Conservation (phyloP, 2,888 invertebrate species). For the Oxyteleia sp. region DNA sequence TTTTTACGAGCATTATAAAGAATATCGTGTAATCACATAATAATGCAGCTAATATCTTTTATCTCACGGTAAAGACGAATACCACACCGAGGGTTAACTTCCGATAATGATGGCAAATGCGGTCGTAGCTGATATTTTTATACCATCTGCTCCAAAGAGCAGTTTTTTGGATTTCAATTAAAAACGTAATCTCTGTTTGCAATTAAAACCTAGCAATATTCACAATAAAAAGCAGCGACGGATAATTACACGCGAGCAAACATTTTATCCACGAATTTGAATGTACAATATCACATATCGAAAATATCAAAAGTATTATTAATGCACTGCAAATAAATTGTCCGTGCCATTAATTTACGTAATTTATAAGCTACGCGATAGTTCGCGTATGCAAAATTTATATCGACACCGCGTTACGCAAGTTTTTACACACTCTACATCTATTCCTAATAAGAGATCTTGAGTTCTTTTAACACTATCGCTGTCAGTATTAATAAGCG, state of each 20-base stretch:
- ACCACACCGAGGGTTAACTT: slow-evolving; percentile 27
- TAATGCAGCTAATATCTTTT: too few species aligned
- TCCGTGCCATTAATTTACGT: slow-evolving; percentile 36
- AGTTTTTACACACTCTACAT: slow-evolving; percentile 25
- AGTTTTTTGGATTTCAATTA: slow-evolving; percentile 15
- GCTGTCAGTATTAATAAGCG: slow-evolving; percentile 32
- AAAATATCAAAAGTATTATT: slow-evolving; percentile 10
- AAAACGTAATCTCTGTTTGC: slow-evolving; percentile 9
- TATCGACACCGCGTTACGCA: slow-evolving; percentile 37
- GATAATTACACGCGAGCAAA: background rate
- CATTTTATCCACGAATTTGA: slow-evolving; percentile 16
- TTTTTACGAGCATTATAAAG: too few species aligned
- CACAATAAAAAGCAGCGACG: background rate
- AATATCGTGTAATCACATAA: too few species aligned
- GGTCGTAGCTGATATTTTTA: slow-evolving; percentile 20
- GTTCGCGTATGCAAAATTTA: slow-evolving; percentile 22
- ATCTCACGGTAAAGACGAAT: slow-evolving; percentile 26
- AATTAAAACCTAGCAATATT: background rate
- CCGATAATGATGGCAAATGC: slow-evolving; percentile 37
- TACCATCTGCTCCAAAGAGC: background rate
- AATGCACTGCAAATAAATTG: slow-evolving; percentile 12
- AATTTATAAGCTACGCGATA: slow-evolving; percentile 36
- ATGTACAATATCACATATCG: slow-evolving; percentile 20
- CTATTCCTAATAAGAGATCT: slow-evolving; percentile 29
- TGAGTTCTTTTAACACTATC: slow-evolving; percentile 30